These are phyloP conservation scores for Sardina pilchardus DNA, from an alignment of 2,113 vertebrate species.

Conservation along the genomic window DNA sequence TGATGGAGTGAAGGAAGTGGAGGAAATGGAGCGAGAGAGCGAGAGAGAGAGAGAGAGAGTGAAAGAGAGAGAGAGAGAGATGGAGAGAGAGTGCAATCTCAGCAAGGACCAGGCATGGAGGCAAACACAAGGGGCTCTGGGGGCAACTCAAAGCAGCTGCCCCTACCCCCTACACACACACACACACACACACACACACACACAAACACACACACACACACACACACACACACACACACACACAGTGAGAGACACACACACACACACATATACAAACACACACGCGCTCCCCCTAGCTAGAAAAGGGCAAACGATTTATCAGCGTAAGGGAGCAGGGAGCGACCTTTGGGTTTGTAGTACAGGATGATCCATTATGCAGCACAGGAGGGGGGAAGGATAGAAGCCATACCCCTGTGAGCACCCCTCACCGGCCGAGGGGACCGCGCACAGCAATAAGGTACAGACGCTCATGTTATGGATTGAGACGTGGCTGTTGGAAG, in stretches of 20 bases:
- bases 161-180: background rate
- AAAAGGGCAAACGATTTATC: background rate
- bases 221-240: background rate
- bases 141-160: background rate
- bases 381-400: background rate
- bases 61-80: background rate
- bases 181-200: background rate
- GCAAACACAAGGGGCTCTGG: background rate
- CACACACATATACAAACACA: background rate
- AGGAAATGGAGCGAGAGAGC: slow-evolving; percentile 18
- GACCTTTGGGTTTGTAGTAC: background rate
- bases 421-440: background rate
- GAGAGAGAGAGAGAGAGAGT: slow-evolving; percentile 3
- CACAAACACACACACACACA: background rate
- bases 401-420: background rate
- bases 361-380: background rate
- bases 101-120: background rate
- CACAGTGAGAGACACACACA: background rate
- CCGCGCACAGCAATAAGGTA: background rate
- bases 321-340: background rate
- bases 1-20: background rate
- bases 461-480: background rate
- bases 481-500: background rate
- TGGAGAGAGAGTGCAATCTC: background rate
- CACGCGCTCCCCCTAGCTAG: background rate